These are phyloP conservation scores for Peromyscus eremicus DNA, from an alignment of 2,797 vertebrate species.

Conservation along the genomic window DNA sequence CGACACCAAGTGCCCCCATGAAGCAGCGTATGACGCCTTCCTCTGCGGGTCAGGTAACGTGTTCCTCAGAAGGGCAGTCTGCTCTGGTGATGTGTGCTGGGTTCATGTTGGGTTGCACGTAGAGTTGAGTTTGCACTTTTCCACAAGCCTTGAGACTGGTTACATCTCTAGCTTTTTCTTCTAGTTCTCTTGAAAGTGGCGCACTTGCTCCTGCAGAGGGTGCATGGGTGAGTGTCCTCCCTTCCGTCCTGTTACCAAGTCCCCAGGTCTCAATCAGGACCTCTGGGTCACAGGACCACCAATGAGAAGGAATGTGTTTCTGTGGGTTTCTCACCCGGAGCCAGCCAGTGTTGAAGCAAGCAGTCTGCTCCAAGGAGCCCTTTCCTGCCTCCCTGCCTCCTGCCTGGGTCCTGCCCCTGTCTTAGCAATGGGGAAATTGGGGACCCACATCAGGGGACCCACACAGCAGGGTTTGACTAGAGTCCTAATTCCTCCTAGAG, in stretches of 20 bases:
- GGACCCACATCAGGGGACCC: not conserved
- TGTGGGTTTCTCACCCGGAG: not conserved
- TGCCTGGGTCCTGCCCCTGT: not conserved
- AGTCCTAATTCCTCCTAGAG: not conserved
- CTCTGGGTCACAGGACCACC: not conserved
- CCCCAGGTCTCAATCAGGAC: not conserved
- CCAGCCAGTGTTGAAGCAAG: not conserved
- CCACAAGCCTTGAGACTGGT: not conserved
- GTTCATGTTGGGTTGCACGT: not conserved
- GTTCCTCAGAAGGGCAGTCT: not conserved
- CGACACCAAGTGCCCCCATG: constrained; percentile 85
- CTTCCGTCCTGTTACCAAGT: fast-evolving
- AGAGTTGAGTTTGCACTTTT: not conserved
- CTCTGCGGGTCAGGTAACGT: constrained; percentile 89
- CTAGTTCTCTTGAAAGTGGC: constrained; percentile 89
- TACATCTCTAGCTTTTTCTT: constrained; percentile 28
- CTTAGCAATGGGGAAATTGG: not conserved
- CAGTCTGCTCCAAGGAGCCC: not conserved
- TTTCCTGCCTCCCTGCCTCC: not conserved
- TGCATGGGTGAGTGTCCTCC: constrained; percentile 81
- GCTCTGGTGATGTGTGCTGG: fast-evolving
- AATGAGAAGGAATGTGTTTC: fast-evolving
- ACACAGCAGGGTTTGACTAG: not conserved
- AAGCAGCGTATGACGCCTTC: constrained; percentile 89
- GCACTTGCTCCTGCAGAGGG: constrained; percentile 84